A percentile compares a stretch with the other conserved stretches of the same genome.
Conservation (phyloP, 2,113 vertebrate species). For the Tympanuchus pallidicinctus region DNA sequence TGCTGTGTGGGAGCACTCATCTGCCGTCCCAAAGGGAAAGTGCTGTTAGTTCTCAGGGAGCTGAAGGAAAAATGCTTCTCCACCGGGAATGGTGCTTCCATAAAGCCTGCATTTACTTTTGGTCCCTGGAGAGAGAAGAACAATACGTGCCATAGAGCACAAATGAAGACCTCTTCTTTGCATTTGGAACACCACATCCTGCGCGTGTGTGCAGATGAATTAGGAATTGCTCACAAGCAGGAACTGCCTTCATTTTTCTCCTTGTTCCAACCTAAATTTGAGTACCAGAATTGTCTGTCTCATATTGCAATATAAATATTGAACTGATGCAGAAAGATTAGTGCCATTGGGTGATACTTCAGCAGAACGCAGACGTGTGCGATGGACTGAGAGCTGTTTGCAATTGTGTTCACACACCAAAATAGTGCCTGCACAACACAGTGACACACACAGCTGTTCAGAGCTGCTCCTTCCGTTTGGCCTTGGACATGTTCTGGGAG, state of each 20-base stretch:
- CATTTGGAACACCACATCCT: not conserved
- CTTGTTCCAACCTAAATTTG: fast-evolving
- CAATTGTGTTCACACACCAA: fast-evolving
- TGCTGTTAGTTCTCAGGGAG: not conserved
- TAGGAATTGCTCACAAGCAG: not conserved
- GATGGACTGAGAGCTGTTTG: too few species aligned
- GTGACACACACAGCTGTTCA: not conserved
- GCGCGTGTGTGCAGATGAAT: not conserved
- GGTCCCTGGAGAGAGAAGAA: not conserved
- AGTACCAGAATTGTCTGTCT: not conserved
- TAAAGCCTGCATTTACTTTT: not conserved
- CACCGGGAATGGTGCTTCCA: not conserved
- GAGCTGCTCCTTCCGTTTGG: not conserved
- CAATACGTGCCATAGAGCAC: not conserved
- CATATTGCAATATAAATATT: not conserved
- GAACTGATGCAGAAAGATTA: not conserved
- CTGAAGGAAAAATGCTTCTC: not conserved
- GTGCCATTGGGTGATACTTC: not conserved
- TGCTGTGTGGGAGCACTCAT: fast-evolving
- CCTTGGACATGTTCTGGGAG: not conserved
- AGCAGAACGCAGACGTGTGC: not conserved
- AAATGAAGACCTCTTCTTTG: not conserved
- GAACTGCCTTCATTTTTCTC: not conserved
- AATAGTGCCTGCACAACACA: not conserved
- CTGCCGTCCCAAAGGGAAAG: not conserved